These are phyloP conservation scores for Synergus laeviventris DNA, from an alignment of 2,888 invertebrate genomes.

Conservation along the genomic window DNA sequence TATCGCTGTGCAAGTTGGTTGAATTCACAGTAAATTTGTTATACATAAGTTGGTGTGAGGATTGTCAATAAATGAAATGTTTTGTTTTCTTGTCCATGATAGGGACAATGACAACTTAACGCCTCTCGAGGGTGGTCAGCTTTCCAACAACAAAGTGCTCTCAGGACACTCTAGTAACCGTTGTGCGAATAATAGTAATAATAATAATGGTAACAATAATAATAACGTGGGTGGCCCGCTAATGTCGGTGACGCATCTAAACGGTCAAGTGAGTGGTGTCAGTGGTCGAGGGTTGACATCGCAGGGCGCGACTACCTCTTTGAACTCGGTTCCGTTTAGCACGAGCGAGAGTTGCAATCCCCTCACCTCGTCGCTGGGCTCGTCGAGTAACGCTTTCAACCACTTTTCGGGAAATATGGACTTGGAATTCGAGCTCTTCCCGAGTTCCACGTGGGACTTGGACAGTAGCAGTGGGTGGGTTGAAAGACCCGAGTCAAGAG, in stretches of 20 bases:
- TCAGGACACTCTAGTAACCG: slow-evolving; percentile 66
- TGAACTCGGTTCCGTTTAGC: slow-evolving; percentile 70
- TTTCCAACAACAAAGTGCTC: slow-evolving; percentile 75
- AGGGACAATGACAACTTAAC: slow-evolving; percentile 74
- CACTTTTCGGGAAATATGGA: slow-evolving; percentile 76
- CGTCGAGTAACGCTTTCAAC: slow-evolving; percentile 68
- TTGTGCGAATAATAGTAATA: slow-evolving; percentile 74
- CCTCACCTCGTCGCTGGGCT: slow-evolving; percentile 67
- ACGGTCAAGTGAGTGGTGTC: slow-evolving; percentile 78
- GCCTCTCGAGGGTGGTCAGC: slow-evolving; percentile 75
- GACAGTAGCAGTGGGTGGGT: slow-evolving; percentile 67
- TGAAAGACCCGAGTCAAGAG: slow-evolving; percentile 81
- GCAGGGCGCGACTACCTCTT: slow-evolving; percentile 62
- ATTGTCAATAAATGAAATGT: slow-evolving; percentile 39
- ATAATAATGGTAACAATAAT: slow-evolving; percentile 74
- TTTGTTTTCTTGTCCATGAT: slow-evolving; percentile 67
- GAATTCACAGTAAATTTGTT: background rate
- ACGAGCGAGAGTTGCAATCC: slow-evolving; percentile 69
- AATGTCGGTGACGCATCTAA: slow-evolving; percentile 83
- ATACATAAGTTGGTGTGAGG: slow-evolving; percentile 30
- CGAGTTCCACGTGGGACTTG: slow-evolving; percentile 81
- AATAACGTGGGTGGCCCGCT: slow-evolving; percentile 83
- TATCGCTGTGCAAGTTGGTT: background rate
- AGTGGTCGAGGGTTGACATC: slow-evolving; percentile 67
- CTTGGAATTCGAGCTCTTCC: slow-evolving; percentile 83